phyloP scores from a whole-genome alignment of 2,113 vertebrate genomes.

The Calypte anna region DNA sequence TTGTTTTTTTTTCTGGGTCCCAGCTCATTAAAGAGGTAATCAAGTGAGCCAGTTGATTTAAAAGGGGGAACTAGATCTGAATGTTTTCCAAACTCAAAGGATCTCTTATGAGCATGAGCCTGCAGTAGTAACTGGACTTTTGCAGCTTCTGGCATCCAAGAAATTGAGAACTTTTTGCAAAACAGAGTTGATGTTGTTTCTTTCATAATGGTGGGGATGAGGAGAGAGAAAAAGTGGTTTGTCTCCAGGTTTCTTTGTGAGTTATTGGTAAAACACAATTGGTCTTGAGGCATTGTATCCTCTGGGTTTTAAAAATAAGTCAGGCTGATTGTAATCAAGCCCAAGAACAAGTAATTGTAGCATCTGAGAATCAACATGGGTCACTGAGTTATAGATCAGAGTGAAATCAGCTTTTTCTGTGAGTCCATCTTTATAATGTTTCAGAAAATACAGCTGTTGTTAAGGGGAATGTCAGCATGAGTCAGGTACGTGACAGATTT shows the following conservation, averaged over 20 bases:
- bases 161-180: not conserved
- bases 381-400: not conserved
- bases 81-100: slow-evolving; percentile 3
- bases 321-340: not conserved
- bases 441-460: slow-evolving; percentile 19
- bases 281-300: not conserved
- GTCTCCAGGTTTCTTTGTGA: not conserved
- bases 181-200: not conserved
- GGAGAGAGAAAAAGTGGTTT: not conserved
- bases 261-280: not conserved
- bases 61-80: slow-evolving; percentile 22
- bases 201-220: fast-evolving
- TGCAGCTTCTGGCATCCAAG: not conserved
- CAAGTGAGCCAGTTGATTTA: not conserved
- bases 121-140: not conserved
- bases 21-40: slow-evolving; percentile 31
- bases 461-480: not conserved
- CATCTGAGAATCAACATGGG: not conserved
- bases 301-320: not conserved
- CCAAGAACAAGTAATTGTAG: not conserved
- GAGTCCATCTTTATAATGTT: not conserved
- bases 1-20: slow-evolving; percentile 7
- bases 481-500: slow-evolving; percentile 4
- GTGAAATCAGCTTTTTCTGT: not conserved
- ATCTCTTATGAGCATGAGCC: not conserved